Evolutionary conservation across 2,888 invertebrate genomes (phyloP).

Genomic region (Gymnosoma rotundatum): DNA sequence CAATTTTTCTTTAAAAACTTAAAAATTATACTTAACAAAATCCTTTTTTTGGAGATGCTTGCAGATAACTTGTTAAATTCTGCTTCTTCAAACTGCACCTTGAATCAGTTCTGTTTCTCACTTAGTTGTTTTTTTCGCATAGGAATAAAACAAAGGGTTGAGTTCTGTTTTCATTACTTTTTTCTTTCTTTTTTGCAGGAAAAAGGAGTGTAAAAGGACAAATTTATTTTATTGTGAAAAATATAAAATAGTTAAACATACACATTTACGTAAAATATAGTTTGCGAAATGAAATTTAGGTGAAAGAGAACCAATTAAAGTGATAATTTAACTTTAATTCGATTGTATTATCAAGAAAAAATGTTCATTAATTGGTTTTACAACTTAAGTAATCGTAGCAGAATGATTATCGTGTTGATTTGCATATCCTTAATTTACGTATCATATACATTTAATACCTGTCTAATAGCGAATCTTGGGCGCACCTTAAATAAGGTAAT

Average conservation of each 20-base stretch:
- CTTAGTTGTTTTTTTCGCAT: slow-evolving; percentile 15
- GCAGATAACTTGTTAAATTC: slow-evolving; percentile 30
- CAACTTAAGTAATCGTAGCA: slow-evolving; percentile 81
- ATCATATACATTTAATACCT: slow-evolving; percentile 85
- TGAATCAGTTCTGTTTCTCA: slow-evolving; percentile 34
- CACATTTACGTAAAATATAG: slow-evolving; percentile 23
- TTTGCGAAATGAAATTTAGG: slow-evolving; percentile 22
- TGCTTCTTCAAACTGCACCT: slow-evolving; percentile 50
- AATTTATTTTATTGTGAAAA: slow-evolving; percentile 45
- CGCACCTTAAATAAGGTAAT: slow-evolving; percentile 84
- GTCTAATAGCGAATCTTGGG: slow-evolving; percentile 84
- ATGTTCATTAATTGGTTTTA: slow-evolving; percentile 81
- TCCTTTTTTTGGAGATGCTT: no score
- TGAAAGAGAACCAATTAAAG: slow-evolving; percentile 1
- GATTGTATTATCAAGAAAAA: slow-evolving; percentile 43
- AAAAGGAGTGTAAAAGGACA: slow-evolving; percentile 58
- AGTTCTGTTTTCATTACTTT: slow-evolving; percentile 1
- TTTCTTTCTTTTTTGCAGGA: slow-evolving; percentile 28
- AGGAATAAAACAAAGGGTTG: slow-evolving; percentile 34
- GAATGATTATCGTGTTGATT: slow-evolving; percentile 81
- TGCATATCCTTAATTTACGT: slow-evolving; percentile 84
- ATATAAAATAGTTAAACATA: background rate
- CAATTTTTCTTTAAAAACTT: no score
- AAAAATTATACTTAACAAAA: no score
- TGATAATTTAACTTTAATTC: slow-evolving; percentile 13